These are phyloP conservation scores for Ramazzottius varieornatus DNA, from an alignment of 2,888 invertebrate species.

Conservation along the genomic window DNA sequence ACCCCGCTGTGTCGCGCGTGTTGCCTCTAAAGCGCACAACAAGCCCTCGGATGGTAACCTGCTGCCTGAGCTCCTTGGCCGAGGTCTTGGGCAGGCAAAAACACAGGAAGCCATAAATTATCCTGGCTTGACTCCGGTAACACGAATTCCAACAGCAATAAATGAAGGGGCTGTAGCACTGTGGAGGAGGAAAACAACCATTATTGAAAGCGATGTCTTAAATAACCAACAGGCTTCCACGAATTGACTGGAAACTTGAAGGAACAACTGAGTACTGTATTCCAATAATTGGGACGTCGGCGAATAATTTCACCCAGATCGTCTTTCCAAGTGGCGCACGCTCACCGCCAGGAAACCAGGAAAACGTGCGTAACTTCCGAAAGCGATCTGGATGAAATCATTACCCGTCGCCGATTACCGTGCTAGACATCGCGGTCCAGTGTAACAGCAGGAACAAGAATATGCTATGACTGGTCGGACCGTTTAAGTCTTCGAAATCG, in stretches of 20 bases:
- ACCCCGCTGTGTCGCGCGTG: neutral
- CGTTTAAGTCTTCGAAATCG: conserved; percentile 13
- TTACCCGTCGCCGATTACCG: too few species aligned
- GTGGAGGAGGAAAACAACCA: too few species aligned
- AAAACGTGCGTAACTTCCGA: too few species aligned
- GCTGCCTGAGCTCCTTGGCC: neutral
- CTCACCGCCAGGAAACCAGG: too few species aligned
- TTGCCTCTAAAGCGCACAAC: neutral
- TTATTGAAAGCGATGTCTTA: too few species aligned
- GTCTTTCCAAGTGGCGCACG: too few species aligned
- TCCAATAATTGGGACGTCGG: too few species aligned
- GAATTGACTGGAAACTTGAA: too few species aligned
- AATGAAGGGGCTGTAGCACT: conserved; percentile 27
- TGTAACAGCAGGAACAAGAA: conserved; percentile 19
- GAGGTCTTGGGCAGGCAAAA: neutral
- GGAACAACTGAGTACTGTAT: too few species aligned
- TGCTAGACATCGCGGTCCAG: conserved; percentile 26
- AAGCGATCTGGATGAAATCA: too few species aligned
- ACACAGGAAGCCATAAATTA: neutral
- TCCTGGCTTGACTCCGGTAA: neutral
- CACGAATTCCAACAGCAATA: conserved; percentile 20
- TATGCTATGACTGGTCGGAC: conserved; percentile 14
- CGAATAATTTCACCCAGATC: too few species aligned
- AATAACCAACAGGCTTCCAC: too few species aligned
- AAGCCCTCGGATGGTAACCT: neutral